Base-by-base conservation (phyloP, 53 echinoderm and acorn worm species). In the Hippasteria phrygiana region DNA sequence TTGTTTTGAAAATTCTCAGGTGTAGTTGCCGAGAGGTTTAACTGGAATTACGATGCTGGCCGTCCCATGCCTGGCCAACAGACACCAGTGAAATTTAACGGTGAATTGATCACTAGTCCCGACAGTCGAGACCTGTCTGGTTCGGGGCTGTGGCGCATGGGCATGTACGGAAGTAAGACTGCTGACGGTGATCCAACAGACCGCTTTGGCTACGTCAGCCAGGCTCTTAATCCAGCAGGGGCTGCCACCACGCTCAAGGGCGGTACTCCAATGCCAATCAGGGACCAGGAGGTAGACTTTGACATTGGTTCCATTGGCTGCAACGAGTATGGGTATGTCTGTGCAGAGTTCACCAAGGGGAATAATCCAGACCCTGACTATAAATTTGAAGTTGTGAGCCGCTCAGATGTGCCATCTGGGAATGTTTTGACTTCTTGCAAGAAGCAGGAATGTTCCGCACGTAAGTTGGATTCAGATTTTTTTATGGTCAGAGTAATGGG, bases 261-360 rank as follows among this genome's bases (percentile, higher is more conserved):
- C 18, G 95, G 95, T 22, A 50, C 69, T 14, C 55, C 81, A 5
- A 75, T 96, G 78, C 78, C 85, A 17, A 81, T 95, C 47, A 20
- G 41, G 36, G 79, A 90, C 48, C 89, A 92, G 32, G 35, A 78
- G 39, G 93, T 93, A 10, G 63, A 93, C 50, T 96, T 96, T 80
- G 95, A 96, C 32, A 80, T 96, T 27, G 97, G 97, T 5, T 88
- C 93, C 16, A 88, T 96, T 16, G 97, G 97, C 50, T 96, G 97
- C 72, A 91, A 90, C 24, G 90, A 90, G 27, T 91, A 86, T 13
- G 84, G 72, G 36, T 95, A 96, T 87, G 38, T 96, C 62, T 96
- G 97, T 75, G 83, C 94, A 4, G 97, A 96, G 71, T 96, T 96
- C 65, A 93, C 97, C 39, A 90, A 90, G 55, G 97, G 97, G 18